These are phyloP conservation scores for Dysmachus trigonus DNA, from an alignment of 2,888 invertebrate species.

Conservation along the genomic window DNA sequence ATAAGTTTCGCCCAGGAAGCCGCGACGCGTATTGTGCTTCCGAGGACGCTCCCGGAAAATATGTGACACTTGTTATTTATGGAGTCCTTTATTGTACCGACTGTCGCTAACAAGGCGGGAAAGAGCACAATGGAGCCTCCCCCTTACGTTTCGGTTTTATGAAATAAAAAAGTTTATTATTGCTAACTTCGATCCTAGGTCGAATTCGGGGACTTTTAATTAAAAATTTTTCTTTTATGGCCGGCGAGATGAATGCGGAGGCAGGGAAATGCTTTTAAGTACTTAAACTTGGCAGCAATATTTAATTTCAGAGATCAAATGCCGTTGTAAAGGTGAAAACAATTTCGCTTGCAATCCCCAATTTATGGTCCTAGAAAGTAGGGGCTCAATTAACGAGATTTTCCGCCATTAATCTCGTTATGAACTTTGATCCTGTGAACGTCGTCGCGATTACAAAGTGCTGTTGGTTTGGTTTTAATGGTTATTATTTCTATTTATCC, in stretches of 20 bases:
- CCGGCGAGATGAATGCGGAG: conserved; percentile 5
- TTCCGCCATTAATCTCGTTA: neutral
- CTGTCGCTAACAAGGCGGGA: conserved; percentile 43
- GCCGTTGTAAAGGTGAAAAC: conserved; percentile 19
- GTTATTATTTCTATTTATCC: neutral
- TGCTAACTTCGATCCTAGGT: conserved; percentile 20
- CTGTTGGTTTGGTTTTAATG: neutral
- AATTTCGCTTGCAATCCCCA: conserved; percentile 6
- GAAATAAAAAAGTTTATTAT: conserved; percentile 34
- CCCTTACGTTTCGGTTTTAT: neutral
- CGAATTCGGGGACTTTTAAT: conserved; percentile 30
- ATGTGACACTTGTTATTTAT: conserved; percentile 55
- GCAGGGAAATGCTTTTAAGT: conserved; percentile 10
- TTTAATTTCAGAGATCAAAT: conserved; percentile 25
- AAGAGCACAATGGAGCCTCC: neutral
- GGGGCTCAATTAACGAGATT: neutral
- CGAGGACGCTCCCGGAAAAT: conserved; percentile 49
- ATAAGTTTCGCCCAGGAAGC: neutral
- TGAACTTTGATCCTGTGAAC: neutral
- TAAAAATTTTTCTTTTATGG: conserved; percentile 27
- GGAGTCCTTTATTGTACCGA: conserved; percentile 52
- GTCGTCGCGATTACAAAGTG: neutral
- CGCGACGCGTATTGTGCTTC: conserved; percentile 17
- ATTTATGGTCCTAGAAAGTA: neutral
- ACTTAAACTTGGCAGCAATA: neutral